Evolutionary conservation across 2,797 vertebrate genomes (phyloP).

Genomic region (Spheniscus humboldti): DNA sequence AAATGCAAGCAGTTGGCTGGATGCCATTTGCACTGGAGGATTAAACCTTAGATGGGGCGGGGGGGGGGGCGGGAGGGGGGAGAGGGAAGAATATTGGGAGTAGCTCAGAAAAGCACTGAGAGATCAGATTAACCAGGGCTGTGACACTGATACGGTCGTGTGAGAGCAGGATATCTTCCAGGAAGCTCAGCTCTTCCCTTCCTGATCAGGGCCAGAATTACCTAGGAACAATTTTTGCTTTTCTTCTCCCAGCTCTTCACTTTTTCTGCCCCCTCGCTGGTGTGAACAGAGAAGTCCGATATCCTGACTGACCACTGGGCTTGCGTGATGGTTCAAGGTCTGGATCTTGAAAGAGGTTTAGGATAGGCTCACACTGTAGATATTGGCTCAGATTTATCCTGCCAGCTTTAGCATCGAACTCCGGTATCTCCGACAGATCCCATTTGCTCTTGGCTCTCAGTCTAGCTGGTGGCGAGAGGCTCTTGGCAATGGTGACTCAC

Average conservation of each 20-base stretch:
- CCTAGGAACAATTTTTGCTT: not conserved
- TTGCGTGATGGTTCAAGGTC: rapidly evolving
- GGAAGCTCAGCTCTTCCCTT: not conserved
- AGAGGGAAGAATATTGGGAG: not conserved
- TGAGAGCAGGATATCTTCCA: not conserved
- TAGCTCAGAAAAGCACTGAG: not conserved
- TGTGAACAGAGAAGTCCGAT: rapidly evolving
- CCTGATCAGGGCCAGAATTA: rapidly evolving
- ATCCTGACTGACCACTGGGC: rapidly evolving
- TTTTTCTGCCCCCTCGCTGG: not conserved
- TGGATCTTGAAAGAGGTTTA: not conserved
- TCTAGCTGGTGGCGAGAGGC: not conserved
- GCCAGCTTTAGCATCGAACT: not conserved
- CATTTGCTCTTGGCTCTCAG: not conserved
- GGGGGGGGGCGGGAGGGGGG: too few species aligned
- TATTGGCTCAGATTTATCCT: not conserved
- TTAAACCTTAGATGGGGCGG: not conserved
- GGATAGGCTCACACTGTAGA: rapidly evolving
- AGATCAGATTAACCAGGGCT: not conserved
- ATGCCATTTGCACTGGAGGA: not conserved
- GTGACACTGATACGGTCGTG: rapidly evolving
- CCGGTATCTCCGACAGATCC: not conserved
- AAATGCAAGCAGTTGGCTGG: not conserved
- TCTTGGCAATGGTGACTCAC: not conserved
- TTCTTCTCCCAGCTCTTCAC: not conserved